These are phyloP conservation scores for Amphiprion percula DNA, from an alignment of 2,113 vertebrate genomes.

Conservation along the genomic window DNA sequence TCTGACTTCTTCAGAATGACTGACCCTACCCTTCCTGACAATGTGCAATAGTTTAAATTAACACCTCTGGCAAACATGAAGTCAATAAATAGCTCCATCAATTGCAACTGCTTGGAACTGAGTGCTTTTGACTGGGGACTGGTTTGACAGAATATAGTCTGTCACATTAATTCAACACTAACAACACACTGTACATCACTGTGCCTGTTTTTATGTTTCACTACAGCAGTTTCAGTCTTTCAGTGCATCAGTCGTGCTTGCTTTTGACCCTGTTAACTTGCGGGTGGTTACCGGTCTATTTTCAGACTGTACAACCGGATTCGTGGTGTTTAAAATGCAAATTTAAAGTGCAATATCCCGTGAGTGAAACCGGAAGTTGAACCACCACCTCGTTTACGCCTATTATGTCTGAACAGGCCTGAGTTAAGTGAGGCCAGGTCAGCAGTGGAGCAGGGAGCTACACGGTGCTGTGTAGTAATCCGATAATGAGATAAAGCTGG, in stretches of 20 bases:
- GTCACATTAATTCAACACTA: no score
- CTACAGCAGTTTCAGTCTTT: no score
- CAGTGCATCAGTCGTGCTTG: background rate
- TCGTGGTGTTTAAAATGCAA: background rate
- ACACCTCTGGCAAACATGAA: no score
- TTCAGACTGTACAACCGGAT: background rate
- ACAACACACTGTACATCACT: no score
- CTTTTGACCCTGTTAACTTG: background rate
- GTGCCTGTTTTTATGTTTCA: no score
- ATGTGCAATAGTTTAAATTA: no score
- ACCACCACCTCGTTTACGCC: background rate
- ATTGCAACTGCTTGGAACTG: no score
- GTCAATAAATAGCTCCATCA: no score
- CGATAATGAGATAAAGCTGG: conserved; percentile 70
- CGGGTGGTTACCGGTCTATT: background rate
- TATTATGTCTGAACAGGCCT: background rate
- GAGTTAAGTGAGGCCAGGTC: conserved; percentile 18
- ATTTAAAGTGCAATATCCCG: background rate
- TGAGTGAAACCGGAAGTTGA: conserved; percentile 50
- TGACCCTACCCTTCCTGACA: no score
- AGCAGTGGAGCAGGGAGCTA: conserved; percentile 7
- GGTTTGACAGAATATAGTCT: no score
- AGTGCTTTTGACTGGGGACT: no score
- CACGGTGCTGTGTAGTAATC: conserved; percentile 61
- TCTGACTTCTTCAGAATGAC: no score